Base-by-base conservation (phyloP, 2,888 invertebrate species). In the Perizoma affinitatum region DNA sequence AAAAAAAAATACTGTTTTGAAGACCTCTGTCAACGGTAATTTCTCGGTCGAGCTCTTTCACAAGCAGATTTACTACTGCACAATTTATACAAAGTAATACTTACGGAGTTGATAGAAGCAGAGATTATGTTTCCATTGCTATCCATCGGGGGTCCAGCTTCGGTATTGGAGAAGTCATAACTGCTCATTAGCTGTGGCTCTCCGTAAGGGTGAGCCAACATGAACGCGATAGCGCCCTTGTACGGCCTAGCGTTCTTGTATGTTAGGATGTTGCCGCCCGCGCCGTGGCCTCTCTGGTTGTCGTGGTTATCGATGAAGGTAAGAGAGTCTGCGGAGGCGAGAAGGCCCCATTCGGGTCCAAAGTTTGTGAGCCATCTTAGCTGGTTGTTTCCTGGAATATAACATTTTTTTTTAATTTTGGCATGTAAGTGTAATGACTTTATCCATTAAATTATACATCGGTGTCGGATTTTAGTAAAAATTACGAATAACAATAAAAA, bases 291-390 rank as follows among this genome's bases (percentile, higher is more conserved):
- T 73, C 98, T 93, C 82, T 98, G 97, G 77, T 96, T 97, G 82
- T 98, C 98, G 76, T 98, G 98, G 85, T 98, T 98, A 78, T 98
- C 98, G 54, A 98, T 94, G 78, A 98, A 97, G 10, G 96, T 94
- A 0, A 97, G 76, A 4, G 96, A 94, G 64, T 94, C 93, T 0
- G 76, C 79, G 0, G 93, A 93, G 33, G 93, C 88, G 0, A 96
- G 73, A 38, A 97, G 92, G 11, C 93, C 94, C 96, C 96, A 96
- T 6, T 74, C 86, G 0, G 93, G 82, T 34, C 96, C 96, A 88
- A 94, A 96, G 74, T 90, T 95, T 0, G 72, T 68, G 5, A 96
- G 83, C 93, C 94, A 95, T 71, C 94, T 94, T 1, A 96, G 82
- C 38, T 93, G 88, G 71, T 96, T 95, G 7, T 88, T 73, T 0